Evolutionary conservation across 1,140 invertebrate species (phyloP), one percentile per base, ranked within the genome.

Genomic region (Zaprionus camerounensis): DNA sequence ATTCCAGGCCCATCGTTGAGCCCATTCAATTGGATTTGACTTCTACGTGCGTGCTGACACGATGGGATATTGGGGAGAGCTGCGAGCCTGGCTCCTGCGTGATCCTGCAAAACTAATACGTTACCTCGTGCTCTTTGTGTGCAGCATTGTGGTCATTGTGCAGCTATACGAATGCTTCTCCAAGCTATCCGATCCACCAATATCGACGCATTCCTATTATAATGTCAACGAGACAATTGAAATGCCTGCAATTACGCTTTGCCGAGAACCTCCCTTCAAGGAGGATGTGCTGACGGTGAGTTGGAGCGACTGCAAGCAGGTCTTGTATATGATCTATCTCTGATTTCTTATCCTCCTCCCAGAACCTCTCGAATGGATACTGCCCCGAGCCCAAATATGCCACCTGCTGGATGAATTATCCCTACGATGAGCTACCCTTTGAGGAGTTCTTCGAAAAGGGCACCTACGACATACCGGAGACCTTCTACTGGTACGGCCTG

Each of bases 211-310:
- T 77, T 94, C 94, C 0, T 94, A 94, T 76, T 95, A 95, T 67
- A 94, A 94, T 78, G 93, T 95, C 31, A 95, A 95, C 77, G 94
- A 95, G 15, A 94, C 94, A 0, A 93, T 95, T 49, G 81, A 92
- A 51, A 95, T 95, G 90, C 95, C 95, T 11, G 94, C 95, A 61
- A 81, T 95, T 0, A 95, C 95, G 0, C 93, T 95, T 63, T 95
- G 95, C 74, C 91, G 94, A 28, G 94, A 94, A 49, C 95, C 95
- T 0, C 92, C 94, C 0, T 96, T 95, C 78, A 95, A 94, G 74
- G 92, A 88, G 31, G 91, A 94, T 3, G 93, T 94, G 36, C 81
- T 95, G 51, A 71, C 91, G 74, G 95, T 95, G 83, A 93, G 92
- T 84, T 26, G 1, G 0, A n/a, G 38, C 20, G 9, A 28, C 15